Base-by-base conservation (phyloP, 1,140 invertebrate species). In the Drosophila pachea region DNA sequence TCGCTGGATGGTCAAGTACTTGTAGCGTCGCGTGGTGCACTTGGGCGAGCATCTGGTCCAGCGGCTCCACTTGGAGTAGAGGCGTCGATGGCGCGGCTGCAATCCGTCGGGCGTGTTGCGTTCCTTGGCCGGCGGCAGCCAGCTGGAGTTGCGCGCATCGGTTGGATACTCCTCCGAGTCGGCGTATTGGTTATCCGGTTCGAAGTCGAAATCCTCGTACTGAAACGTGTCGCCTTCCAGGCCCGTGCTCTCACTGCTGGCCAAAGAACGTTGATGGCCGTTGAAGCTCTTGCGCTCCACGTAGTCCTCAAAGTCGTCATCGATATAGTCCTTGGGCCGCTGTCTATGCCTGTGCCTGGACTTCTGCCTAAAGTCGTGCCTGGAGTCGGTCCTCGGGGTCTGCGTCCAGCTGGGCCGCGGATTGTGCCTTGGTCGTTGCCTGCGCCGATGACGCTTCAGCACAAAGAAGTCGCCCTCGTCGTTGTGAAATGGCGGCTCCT, bases 11-110 rank as follows among this genome's bases (percentile, higher is more conserved):
- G 31, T 11, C 6, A 14, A 2, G 77, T 62, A 89, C 84, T 89
- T 90, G 29, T 89, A 89, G 47, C 91, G 73, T 5, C 89, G 60
- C 0, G 91, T 91, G 8, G 87, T 89, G 72, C 91, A 91, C 33
- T 90, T 87, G 7, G 81, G 69, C 2, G 88, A 88, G 59, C 90
- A 91, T 22, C 88, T 86, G 5, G 82, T 87, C 90, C 90, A 91
- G 9, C 89, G 78, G 31, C 89, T 90, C 91, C 90, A 91, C 71
- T 89, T 90, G 4, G 82, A 82, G 56, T 88, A 89, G 47, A 86
- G 65, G 8, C 86, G 67, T 14, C 84, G 42, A 47, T 86, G 73
- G 0, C 78, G 66, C 0, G 68, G 61, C 16, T 40, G 65, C 6
- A 87, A 40, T 5, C 73, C 83, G 5, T 88, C 78, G 0, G 71